These are phyloP conservation scores for Psylliodes chrysocephalus DNA, from an alignment of 2,888 invertebrate species.

Conservation along the genomic window DNA sequence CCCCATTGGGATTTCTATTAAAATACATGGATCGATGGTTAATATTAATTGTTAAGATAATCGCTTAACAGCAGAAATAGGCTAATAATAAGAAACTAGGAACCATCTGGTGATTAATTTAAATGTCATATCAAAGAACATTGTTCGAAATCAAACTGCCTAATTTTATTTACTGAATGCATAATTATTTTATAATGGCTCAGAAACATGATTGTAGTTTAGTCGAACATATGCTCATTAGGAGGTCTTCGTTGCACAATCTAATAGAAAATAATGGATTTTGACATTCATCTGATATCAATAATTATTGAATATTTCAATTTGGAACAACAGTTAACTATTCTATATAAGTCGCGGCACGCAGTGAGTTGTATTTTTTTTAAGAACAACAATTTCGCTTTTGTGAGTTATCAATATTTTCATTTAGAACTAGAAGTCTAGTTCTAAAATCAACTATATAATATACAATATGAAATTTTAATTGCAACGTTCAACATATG, in stretches of 20 bases:
- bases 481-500: no score
- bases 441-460: no score
- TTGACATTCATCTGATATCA: conserved; percentile 20
- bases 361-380: conserved; percentile 11
- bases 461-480: no score
- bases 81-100: no score
- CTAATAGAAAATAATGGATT: conserved; percentile 17
- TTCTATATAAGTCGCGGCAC: conserved; percentile 11
- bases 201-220: not conserved
- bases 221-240: conserved; percentile 16
- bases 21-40: no score
- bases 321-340: conserved; percentile 11
- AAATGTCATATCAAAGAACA: not conserved
- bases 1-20: no score
- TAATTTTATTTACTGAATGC: conserved; percentile 4
- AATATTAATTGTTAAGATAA: no score
- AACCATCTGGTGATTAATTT: not conserved
- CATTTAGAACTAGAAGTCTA: no score
- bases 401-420: not conserved
- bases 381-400: not conserved
- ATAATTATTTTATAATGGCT: conserved; percentile 4
- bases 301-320: conserved; percentile 19
- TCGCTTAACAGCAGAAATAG: no score
- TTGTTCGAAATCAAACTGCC: not conserved
- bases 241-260: conserved; percentile 9